phyloP scores from a whole-genome alignment of 1,140 invertebrate genomes.

The Leptopilina boulardi region DNA sequence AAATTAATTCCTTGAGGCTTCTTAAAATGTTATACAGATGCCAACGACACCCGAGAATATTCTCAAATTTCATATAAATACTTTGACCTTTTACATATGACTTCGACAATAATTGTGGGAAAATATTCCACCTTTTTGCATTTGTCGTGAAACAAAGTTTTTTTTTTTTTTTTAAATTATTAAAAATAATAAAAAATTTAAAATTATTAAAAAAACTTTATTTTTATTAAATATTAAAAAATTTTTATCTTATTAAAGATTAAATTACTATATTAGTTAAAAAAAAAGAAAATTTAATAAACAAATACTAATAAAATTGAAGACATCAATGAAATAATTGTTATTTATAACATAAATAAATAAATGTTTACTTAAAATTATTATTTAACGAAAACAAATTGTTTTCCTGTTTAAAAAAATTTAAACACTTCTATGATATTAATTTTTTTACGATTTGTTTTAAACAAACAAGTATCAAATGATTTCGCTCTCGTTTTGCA shows the following conservation, averaged over 20 bases:
- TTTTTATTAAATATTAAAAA: too few relatives aligned
- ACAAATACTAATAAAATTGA: too few relatives aligned
- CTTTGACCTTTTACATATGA: background rate
- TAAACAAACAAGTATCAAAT: background rate
- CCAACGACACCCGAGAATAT: background rate
- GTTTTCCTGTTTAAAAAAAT: background rate
- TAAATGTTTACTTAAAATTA: too few relatives aligned
- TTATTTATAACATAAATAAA: too few relatives aligned
- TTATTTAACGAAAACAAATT: too few relatives aligned
- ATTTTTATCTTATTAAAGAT: too few relatives aligned
- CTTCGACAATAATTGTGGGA: background rate
- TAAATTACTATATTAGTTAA: too few relatives aligned
- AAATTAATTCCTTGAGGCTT: background rate
- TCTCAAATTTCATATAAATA: conserved; percentile 18
- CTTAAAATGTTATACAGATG: background rate
- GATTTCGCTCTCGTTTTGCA: background rate
- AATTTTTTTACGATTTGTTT: background rate
- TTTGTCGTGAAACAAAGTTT: background rate
- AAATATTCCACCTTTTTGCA: background rate
- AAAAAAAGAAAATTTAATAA: too few relatives aligned
- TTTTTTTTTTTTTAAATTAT: too few relatives aligned
- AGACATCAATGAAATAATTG: too few relatives aligned
- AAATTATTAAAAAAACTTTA: background rate
- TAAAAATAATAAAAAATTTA: background rate
- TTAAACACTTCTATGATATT: too few relatives aligned